Evolutionary conservation across 2,797 vertebrate species (phyloP), one percentile per base, ranked within the genome.

Genomic region (Emys orbicularis): DNA sequence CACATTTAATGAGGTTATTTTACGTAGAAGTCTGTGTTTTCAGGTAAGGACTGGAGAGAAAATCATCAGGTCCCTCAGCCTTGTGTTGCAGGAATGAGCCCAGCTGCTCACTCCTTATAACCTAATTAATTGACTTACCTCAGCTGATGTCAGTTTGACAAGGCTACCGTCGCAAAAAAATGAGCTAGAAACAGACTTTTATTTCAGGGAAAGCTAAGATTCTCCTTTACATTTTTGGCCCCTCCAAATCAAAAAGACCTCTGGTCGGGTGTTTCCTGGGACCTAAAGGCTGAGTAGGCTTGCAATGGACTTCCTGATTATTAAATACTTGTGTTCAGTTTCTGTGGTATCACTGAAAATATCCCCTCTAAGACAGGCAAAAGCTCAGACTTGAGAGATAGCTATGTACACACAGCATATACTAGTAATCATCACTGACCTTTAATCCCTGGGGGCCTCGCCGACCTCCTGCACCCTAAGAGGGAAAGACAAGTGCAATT

Each of bases 391-490:
- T 68, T 57, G 11, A 59, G 16, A 13, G 23, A 37, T 5, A 82
- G 57, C 50, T 94, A 76, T 34, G 0, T 74, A 44, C 37, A 77
- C 25, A 77, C 27, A 31, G 74, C 27, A 31, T 27, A 29, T 49
- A 89, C 44, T 76, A 86, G 59, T 21, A 23, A 18, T 65, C 88
- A 72, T 29, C 59, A 97, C 98, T 97, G 87, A 99, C 99, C 98
- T 98, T 98, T 53, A 61, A 8, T 19, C 99, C 99, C 6, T 88
- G 81, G 44, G 86, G 13, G 21, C 99, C 99, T 98, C 96, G 95
- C 96, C 98, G 98, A 93, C 99, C 99, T 81, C 90, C 79, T 87
- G 97, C 94, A 83, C 99, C 99, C 99, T 99, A 94, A 57, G 79
- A 96, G 96, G 47, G n/a, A 87, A 61, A 37, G 5, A 49, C 7